phyloP scores from a whole-genome alignment of 2,888 invertebrate genomes.

The Agonopterix arenella region DNA sequence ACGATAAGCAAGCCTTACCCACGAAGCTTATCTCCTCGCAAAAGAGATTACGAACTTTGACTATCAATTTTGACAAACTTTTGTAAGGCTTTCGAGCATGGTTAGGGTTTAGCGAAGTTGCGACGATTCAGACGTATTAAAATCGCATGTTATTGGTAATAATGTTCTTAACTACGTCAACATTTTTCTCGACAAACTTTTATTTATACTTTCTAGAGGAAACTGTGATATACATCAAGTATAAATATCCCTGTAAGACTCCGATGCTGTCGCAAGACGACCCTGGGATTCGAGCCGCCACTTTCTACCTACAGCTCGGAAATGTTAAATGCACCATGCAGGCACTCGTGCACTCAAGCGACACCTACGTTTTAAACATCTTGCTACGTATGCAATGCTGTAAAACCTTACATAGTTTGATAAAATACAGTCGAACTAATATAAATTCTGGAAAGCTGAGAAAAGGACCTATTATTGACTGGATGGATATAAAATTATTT shows the following conservation, averaged over 20 bases:
- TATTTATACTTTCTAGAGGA: neutral
- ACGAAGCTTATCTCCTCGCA: constrained; percentile 43
- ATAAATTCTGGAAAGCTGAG: neutral
- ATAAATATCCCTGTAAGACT: neutral
- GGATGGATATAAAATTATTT: constrained; percentile 6
- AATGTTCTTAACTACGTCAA: too few species aligned
- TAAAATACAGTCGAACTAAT: too few species aligned
- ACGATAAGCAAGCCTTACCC: constrained; percentile 37
- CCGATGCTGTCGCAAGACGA: constrained; percentile 50
- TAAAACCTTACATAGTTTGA: too few species aligned
- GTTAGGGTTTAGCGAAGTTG: constrained; percentile 20
- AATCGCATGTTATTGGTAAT: neutral
- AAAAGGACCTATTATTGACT: neutral
- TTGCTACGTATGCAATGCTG: constrained; percentile 6
- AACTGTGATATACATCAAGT: neutral
- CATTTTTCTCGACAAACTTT: neutral
- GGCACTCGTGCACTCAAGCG: constrained; percentile 12
- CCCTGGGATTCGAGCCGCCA: constrained; percentile 46
- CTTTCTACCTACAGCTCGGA: constrained; percentile 56
- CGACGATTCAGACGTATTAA: neutral
- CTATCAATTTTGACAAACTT: constrained; percentile 45
- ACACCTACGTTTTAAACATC: constrained; percentile 9
- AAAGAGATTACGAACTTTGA: constrained; percentile 47
- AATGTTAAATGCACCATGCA: constrained; percentile 37
- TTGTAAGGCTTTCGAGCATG: constrained; percentile 28